phyloP scores from a whole-genome alignment of 2,888 invertebrate genomes.

The Diarsia mendica region DNA sequence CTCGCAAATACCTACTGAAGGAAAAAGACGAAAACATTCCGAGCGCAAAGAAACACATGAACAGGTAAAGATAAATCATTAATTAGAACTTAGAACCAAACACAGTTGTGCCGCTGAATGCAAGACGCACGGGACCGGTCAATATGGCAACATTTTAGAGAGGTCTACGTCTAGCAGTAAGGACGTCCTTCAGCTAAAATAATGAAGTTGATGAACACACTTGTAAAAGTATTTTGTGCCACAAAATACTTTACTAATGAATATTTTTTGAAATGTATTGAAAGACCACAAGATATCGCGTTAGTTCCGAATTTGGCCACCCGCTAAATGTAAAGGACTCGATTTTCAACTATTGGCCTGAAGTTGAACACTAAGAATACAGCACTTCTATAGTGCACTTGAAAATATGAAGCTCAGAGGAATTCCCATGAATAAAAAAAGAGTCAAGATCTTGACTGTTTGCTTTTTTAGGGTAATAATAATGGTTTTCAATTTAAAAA shows the following conservation, averaged over 20 bases:
- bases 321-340: not conserved
- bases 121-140: no score
- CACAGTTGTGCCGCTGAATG: no score
- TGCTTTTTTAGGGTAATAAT: not conserved
- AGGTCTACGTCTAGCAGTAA: no score
- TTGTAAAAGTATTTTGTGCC: no score
- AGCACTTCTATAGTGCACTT: not conserved
- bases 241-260: no score
- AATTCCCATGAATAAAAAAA: not conserved
- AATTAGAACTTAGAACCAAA: no score
- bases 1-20: constrained; percentile 89
- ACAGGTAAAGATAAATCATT: no score
- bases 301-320: constrained; percentile 1
- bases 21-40: constrained; percentile 89
- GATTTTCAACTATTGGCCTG: not conserved
- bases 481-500: not conserved
- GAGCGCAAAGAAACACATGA: constrained; percentile 57
- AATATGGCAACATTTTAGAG: no score
- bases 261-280: not conserved
- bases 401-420: not conserved
- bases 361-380: not conserved
- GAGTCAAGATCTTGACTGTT: not conserved
- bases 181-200: no score
- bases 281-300: not conserved
- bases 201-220: no score